These are phyloP conservation scores for Phthorimaea operculella DNA, from an alignment of 1,140 invertebrate species.

Conservation along the genomic window DNA sequence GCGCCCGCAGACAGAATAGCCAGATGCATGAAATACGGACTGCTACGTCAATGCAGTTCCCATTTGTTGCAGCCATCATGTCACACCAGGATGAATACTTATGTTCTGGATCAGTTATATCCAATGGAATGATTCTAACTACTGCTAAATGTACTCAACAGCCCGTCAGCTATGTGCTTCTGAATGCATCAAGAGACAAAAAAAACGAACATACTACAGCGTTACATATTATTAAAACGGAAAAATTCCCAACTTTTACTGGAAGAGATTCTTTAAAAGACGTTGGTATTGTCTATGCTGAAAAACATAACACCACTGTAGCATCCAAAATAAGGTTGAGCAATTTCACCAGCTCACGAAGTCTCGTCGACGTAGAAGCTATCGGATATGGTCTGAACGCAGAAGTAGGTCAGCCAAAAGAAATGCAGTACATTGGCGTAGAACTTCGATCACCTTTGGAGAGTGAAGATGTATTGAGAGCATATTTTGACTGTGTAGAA, in stretches of 20 bases:
- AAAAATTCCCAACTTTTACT: slow-evolving; percentile 47
- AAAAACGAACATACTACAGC: slow-evolving; percentile 31
- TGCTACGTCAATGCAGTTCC: slow-evolving; percentile 41
- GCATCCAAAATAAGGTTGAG: slow-evolving; percentile 44
- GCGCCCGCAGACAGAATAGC: slow-evolving; percentile 38
- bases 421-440: slow-evolving; percentile 46
- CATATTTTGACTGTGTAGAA: slow-evolving; percentile 48
- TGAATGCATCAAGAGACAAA: slow-evolving; percentile 45
- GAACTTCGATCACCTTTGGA: slow-evolving; percentile 25
- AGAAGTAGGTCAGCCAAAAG: slow-evolving; percentile 34
- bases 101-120: slow-evolving; percentile 45
- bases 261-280: slow-evolving; percentile 36
- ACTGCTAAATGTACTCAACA: slow-evolving; percentile 40
- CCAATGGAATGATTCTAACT: slow-evolving; percentile 50
- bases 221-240: slow-evolving; percentile 41
- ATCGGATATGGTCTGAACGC: slow-evolving; percentile 52
- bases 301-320: slow-evolving; percentile 42
- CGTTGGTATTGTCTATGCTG: slow-evolving; percentile 45
- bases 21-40: slow-evolving; percentile 45
- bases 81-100: slow-evolving; percentile 50
- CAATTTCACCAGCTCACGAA: slow-evolving; percentile 31
- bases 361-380: slow-evolving; percentile 34
- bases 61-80: slow-evolving; percentile 52
- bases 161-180: slow-evolving; percentile 33
- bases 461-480: slow-evolving; percentile 27